phyloP scores from a whole-genome alignment of 35 echinoderm and acorn worm genomes.

The Heliocidaris tuberculata region DNA sequence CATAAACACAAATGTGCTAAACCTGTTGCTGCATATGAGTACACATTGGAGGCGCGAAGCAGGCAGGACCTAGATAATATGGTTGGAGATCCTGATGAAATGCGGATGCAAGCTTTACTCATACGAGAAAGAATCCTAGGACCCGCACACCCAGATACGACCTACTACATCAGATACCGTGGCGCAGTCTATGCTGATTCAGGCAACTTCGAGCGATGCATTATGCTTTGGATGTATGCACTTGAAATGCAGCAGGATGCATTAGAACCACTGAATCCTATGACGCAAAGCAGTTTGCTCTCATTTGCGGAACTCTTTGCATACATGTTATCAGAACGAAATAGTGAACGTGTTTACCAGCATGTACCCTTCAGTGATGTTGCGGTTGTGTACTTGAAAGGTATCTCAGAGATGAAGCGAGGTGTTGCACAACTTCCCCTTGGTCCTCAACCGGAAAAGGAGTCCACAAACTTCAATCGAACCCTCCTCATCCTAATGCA shows the following conservation, averaged over 20 bases:
- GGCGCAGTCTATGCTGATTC: conserved; percentile 98
- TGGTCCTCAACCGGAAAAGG: conserved; percentile 76
- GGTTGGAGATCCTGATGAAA: conserved; percentile 92
- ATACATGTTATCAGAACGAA: conserved; percentile 91
- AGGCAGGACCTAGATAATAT: conserved; percentile 83
- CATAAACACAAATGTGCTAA: conserved; percentile 57
- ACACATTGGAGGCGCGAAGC: conserved; percentile 73
- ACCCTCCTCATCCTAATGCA: conserved; percentile 91
- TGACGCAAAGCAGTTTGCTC: conserved; percentile 98
- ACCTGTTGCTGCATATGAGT: conserved; percentile 88
- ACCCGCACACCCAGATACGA: conserved; percentile 95
- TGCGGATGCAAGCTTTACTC: conserved; percentile 98
- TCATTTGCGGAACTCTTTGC: conserved; percentile 98
- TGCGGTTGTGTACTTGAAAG: conserved; percentile 72
- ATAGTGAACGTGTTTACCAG: conserved; percentile 76
- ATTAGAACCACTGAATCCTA: conserved; percentile 95
- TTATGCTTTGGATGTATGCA: conserved; percentile 98
- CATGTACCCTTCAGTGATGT: conserved; percentile 64
- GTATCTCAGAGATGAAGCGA: conserved; percentile 65
- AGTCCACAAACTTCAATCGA: conserved; percentile 83
- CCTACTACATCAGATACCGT: conserved; percentile 96
- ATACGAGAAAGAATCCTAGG: conserved; percentile 96
- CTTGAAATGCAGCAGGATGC: conserved; percentile 94
- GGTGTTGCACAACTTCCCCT: conserved; percentile 47
- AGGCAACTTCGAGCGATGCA: conserved; percentile 95